Evolutionary conservation across 2,797 vertebrate genomes (phyloP).

Genomic region (Anableps anableps): DNA sequence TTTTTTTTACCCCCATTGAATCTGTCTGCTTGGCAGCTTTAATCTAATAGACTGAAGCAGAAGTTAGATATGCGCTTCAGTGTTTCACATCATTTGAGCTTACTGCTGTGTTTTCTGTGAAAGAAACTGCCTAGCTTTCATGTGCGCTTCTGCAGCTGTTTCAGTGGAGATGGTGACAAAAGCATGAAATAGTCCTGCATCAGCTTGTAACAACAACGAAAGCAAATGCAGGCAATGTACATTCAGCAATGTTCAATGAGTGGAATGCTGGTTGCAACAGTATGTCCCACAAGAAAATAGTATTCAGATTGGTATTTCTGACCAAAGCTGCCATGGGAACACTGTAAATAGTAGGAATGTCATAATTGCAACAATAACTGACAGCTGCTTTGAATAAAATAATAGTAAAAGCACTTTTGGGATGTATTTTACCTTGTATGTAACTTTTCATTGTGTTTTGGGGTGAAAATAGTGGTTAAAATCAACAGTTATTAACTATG

Average conservation of each 20-base stretch:
- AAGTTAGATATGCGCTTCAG: not conserved
- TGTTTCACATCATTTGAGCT: not conserved
- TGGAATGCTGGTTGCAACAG: not conserved
- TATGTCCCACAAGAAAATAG: not conserved
- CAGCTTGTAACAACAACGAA: constrained; percentile 1
- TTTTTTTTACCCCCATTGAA: not conserved
- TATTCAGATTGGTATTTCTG: not conserved
- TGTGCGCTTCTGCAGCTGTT: not conserved
- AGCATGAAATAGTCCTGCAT: constrained; percentile 4
- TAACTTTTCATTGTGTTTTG: not conserved
- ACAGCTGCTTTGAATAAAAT: not conserved
- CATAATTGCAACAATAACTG: not conserved
- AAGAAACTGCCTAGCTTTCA: not conserved
- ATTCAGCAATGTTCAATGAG: not conserved
- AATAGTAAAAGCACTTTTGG: not conserved
- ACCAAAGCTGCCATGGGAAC: not conserved
- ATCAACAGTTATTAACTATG: not conserved
- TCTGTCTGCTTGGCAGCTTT: not conserved
- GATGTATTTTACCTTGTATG: not conserved
- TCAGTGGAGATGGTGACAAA: not conserved
- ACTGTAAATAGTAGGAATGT: not conserved
- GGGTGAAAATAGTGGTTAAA: not conserved
- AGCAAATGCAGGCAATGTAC: not conserved
- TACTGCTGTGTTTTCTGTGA: not conserved
- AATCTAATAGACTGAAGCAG: not conserved